A percentile compares a stretch with the other conserved stretches of the same genome.
phyloP scores from a whole-genome alignment of 1,140 invertebrate genomes.

The Belonocnema kinseyi region DNA sequence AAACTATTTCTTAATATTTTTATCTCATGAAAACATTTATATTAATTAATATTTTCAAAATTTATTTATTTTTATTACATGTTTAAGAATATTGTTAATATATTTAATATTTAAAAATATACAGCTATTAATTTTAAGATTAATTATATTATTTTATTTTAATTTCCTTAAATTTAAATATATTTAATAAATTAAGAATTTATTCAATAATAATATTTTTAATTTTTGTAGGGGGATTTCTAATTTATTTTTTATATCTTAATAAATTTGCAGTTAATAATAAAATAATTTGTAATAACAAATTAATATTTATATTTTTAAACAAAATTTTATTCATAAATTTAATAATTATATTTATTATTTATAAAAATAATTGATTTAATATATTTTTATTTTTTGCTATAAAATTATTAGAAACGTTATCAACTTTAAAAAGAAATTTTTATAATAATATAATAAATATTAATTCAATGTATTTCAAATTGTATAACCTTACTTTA shows the following conservation, averaged over 20 bases:
- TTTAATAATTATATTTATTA: no score
- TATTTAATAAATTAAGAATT: no score
- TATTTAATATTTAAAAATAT: slow-evolving; percentile 63
- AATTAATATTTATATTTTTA: slow-evolving; percentile 34
- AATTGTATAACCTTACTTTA: slow-evolving; percentile 71
- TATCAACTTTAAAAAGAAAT: slow-evolving; percentile 32
- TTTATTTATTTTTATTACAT: slow-evolving; percentile 56
- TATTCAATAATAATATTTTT: no score
- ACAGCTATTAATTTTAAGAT: slow-evolving; percentile 74
- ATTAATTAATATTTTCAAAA: slow-evolving; percentile 40
- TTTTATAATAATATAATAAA: no score
- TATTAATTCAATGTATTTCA: no score
- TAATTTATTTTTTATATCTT: slow-evolving; percentile 78
- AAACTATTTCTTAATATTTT: no score
- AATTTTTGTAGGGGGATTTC: slow-evolving; percentile 76
- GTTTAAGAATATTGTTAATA: slow-evolving; percentile 76
- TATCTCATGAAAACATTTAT: slow-evolving; percentile 34
- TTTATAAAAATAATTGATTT: no score
- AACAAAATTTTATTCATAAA: slow-evolving; percentile 39
- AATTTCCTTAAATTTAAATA: no score
- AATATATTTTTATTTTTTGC: not conserved
- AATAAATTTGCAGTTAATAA: slow-evolving; percentile 70
- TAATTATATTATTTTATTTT: slow-evolving; percentile 74
- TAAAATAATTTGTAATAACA: no score
- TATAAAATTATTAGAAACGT: slow-evolving; percentile 30